A percentile compares a stretch with the other conserved stretches of the same genome.
Evolutionary conservation across 2,888 invertebrate genomes (phyloP).

Genomic region (Erebia ligea): DNA sequence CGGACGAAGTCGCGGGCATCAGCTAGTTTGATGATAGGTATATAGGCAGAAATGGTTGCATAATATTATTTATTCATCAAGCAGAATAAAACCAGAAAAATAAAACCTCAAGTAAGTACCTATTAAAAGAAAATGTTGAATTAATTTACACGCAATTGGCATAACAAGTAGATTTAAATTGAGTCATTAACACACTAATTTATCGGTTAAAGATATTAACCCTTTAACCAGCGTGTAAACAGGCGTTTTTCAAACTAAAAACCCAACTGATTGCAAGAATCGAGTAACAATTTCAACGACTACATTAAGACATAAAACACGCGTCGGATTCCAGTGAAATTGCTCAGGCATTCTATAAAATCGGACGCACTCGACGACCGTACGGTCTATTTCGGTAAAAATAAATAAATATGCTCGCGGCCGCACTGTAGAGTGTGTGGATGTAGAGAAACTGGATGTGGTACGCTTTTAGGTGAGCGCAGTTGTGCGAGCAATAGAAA

Average conservation of each 20-base stretch:
- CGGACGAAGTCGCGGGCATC: no score
- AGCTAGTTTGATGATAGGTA: no score
- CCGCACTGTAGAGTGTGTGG: conserved; percentile 49
- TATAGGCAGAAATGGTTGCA: no score
- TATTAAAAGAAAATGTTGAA: no score
- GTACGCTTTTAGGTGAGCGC: neutral
- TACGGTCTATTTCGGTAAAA: conserved; percentile 79
- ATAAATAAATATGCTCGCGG: conserved; percentile 79
- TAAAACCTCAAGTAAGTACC: no score
- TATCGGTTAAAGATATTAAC: conserved; percentile 8
- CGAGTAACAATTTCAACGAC: conserved; percentile 53
- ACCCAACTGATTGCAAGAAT: conserved; percentile 22
- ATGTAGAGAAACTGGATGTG: conserved; percentile 21
- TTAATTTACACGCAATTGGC: neutral
- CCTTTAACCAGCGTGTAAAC: conserved; percentile 15
- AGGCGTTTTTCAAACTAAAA: conserved; percentile 23
- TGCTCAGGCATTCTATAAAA: conserved; percentile 69
- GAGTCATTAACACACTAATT: neutral
- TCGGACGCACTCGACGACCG: conserved; percentile 75
- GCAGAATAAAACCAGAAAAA: no score
- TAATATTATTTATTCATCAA: no score
- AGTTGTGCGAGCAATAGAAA: neutral
- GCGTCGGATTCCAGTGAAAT: conserved; percentile 69
- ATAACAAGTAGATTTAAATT: neutral
- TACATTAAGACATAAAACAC: conserved; percentile 78